Evolutionary conservation across 2,113 vertebrate genomes (phyloP).

Genomic region (Mola mola): DNA sequence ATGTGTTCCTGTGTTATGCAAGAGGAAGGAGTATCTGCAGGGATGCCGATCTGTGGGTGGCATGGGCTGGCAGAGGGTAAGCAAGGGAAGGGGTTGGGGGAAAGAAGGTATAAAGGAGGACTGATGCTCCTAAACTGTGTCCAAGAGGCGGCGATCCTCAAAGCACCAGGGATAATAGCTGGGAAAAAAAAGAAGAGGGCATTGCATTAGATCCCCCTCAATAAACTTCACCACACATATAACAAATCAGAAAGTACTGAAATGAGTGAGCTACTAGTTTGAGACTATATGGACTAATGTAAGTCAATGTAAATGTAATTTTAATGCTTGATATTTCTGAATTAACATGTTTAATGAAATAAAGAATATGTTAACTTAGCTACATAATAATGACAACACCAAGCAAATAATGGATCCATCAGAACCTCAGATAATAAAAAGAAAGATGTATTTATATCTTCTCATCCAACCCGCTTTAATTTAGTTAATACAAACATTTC

Average conservation of each 20-base stretch:
- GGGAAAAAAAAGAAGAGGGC: conserved; percentile 62
- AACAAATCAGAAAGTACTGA: conserved; percentile 21
- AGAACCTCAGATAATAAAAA: no score
- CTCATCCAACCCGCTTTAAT: neutral
- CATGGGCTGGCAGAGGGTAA: conserved; percentile 46
- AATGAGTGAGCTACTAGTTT: conserved; percentile 49
- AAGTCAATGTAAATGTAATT: no score
- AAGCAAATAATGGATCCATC: no score
- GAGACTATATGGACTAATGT: conserved; percentile 3
- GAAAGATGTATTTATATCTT: neutral
- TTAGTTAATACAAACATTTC: neutral
- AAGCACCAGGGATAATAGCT: conserved; percentile 61
- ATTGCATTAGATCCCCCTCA: conserved; percentile 42
- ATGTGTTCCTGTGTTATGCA: conserved; percentile 46
- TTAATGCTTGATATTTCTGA: no score
- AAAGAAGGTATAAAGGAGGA: conserved; percentile 51
- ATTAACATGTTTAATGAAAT: no score
- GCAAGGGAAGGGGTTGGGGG: conserved; percentile 49
- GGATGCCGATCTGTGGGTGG: conserved; percentile 40
- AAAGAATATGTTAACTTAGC: conserved; percentile 1
- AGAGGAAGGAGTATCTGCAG: conserved; percentile 26
- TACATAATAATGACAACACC: no score
- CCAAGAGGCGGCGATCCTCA: conserved; percentile 60
- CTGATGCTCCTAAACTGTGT: conserved; percentile 43
- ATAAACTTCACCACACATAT: conserved; percentile 17